Evolutionary conservation across 1,140 invertebrate genomes (phyloP).

Genomic region (Drosophila tsacasi): DNA sequence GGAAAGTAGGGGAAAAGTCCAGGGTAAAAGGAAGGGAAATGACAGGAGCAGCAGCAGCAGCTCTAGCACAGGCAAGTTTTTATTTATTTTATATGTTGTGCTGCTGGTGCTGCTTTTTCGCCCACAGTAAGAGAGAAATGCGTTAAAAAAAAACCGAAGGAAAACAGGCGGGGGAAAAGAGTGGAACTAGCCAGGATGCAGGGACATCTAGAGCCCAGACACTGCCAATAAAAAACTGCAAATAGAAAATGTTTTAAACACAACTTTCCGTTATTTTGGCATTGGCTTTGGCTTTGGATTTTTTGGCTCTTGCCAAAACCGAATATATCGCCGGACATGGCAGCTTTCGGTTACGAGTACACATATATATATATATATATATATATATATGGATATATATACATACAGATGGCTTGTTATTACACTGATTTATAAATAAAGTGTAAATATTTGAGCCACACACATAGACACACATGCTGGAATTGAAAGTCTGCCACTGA

Average conservation of each 20-base stretch:
- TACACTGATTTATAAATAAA: constrained; percentile 83
- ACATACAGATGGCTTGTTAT: constrained; percentile 73
- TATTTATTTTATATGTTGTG: constrained; percentile 58
- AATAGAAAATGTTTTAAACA: constrained; percentile 81
- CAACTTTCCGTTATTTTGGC: constrained; percentile 66
- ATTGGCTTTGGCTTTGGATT: constrained; percentile 39
- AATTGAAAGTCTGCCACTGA: constrained; percentile 44
- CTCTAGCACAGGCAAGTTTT: constrained; percentile 47
- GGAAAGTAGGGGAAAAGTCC: background rate
- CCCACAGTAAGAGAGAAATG: constrained; percentile 28
- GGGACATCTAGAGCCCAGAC: constrained; percentile 23
- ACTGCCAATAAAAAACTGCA: constrained; percentile 81
- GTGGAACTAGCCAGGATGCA: constrained; percentile 4
- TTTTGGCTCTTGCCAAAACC: constrained; percentile 44
- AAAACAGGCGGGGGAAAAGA: background rate
- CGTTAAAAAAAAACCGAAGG: background rate
- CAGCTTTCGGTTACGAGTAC: constrained; percentile 14
- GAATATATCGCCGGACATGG: constrained; percentile 58
- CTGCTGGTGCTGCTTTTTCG: constrained; percentile 12
- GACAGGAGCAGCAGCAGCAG: constrained; percentile 41
- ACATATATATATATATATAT: background rate
- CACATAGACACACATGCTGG: constrained; percentile 33
- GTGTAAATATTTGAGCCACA: constrained; percentile 75
- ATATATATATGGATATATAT: constrained; percentile 13
- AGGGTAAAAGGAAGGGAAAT: constrained; percentile 12